Evolutionary conservation across 2,113 vertebrate genomes (phyloP).

Genomic region (Otocyon megalotis): DNA sequence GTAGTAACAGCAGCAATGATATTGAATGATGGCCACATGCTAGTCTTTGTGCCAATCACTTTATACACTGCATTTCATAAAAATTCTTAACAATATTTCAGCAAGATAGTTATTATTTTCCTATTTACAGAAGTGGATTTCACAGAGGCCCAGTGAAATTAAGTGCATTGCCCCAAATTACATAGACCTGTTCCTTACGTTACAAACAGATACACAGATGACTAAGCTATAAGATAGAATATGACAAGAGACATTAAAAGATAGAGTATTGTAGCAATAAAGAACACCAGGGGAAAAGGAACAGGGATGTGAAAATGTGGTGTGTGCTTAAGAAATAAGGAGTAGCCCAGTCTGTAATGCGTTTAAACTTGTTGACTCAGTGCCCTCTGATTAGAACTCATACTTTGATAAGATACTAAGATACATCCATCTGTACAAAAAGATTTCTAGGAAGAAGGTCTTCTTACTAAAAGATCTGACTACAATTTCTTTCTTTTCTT

Average conservation of each 20-base stretch:
- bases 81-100: constrained; percentile 20
- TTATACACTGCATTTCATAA: background rate
- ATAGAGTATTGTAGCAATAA: background rate
- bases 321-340: background rate
- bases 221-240: background rate
- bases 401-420: background rate
- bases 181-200: background rate
- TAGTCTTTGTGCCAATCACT: background rate
- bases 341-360: background rate
- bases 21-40: background rate
- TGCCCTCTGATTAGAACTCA: constrained; percentile 16
- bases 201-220: background rate
- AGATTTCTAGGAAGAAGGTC: constrained; percentile 9
- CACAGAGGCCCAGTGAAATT: constrained; percentile 25
- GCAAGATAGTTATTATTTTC: background rate
- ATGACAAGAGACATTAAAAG: background rate
- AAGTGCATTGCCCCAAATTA: background rate
- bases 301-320: background rate
- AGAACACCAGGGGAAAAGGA: background rate
- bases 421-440: background rate
- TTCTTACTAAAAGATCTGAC: constrained; percentile 41
- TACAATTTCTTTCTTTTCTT: background rate
- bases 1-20: background rate
- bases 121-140: background rate
- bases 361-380: background rate